Conservation (phyloP, 2,113 vertebrate species). For the Mormyrus lacerda region DNA sequence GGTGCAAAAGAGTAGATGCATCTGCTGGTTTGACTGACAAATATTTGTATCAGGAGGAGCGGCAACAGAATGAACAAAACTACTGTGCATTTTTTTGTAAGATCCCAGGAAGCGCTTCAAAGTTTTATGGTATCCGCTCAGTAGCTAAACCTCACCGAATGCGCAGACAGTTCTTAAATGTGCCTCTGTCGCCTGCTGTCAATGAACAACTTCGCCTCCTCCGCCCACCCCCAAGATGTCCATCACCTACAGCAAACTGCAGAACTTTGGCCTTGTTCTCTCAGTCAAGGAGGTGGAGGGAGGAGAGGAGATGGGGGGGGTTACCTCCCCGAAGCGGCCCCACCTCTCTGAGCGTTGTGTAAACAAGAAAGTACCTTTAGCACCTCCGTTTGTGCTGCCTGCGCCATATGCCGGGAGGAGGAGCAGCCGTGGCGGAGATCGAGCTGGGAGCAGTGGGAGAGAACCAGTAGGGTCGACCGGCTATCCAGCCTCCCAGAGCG, state of each 20-base stretch:
- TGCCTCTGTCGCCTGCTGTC: slow-evolving; percentile 29
- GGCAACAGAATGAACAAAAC: not conserved
- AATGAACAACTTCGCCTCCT: slow-evolving; percentile 28
- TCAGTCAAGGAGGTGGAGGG: not conserved
- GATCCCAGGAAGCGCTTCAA: not conserved
- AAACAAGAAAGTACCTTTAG: slow-evolving; percentile 55
- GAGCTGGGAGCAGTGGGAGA: slow-evolving; percentile 22
- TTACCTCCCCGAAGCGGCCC: slow-evolving; percentile 49
- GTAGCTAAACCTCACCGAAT: not conserved
- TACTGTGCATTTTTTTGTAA: not conserved
- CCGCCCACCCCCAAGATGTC: not conserved
- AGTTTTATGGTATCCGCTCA: not conserved
- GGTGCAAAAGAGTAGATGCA: not conserved
- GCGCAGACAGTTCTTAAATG: not conserved
- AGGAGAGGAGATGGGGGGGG: slow-evolving; percentile 23
- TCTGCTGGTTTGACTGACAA: not conserved
- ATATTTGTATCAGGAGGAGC: not conserved
- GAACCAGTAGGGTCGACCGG: slow-evolving; percentile 11
- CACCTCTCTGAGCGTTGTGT: slow-evolving; percentile 52
- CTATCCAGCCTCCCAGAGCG: not conserved
- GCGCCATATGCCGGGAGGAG: slow-evolving; percentile 22
- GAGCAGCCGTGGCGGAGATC: slow-evolving; percentile 11
- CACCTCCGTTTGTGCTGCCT: slow-evolving; percentile 36
- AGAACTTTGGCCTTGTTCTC: slow-evolving; percentile 4
- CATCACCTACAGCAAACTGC: not conserved